Base-by-base conservation (phyloP, 2,797 vertebrate species). In the Jordanella pulchra region DNA sequence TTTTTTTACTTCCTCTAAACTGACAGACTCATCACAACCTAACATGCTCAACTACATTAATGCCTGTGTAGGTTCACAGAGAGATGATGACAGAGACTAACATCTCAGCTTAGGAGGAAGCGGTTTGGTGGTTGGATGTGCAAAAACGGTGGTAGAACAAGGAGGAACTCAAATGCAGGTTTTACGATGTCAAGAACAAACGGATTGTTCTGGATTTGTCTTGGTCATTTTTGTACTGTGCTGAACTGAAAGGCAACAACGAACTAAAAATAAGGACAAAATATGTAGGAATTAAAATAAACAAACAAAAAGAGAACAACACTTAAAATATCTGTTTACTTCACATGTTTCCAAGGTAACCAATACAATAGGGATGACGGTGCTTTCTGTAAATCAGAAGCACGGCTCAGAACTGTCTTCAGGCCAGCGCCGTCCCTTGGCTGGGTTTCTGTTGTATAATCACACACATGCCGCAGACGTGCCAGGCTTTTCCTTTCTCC, bases 121-220 rank as follows among this genome's bases (percentile, higher is more conserved):
- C 85, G 87, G 84, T 85, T 87, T 85, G 50, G 73, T 70, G 89
- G 83, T 80, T 74, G 58, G 14, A 77, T 75, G 30, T 68, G 77
- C 53, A 86, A 71, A 61, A 58, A 30, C 25, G 56, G 78, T 9
- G n/a, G 67, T 48, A 48, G 71, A 21, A 67, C 64, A 73, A 60
- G 72, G 54, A 75, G 45, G 65, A 28, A 15, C 39, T 3, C 48
- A 74, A 81, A 73, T 64, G 65, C 32, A 54, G 47, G 58, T 83
- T 80, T 79, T 50, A 54, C 53, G n/a, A 1, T 65, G 48, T 10
- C 23, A 39, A 25, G 45, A 14, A 7, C 60, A 15, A 44, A 63
- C 12, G 10, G n/a, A 63, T 63, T 44, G 58, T 39, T 14, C 58
- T 39, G 58, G 32, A 39, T 39, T 39, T 3, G 21, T 30, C 7